Conservation (phyloP, 2,888 invertebrate species). For the Euzophera pinguis region DNA sequence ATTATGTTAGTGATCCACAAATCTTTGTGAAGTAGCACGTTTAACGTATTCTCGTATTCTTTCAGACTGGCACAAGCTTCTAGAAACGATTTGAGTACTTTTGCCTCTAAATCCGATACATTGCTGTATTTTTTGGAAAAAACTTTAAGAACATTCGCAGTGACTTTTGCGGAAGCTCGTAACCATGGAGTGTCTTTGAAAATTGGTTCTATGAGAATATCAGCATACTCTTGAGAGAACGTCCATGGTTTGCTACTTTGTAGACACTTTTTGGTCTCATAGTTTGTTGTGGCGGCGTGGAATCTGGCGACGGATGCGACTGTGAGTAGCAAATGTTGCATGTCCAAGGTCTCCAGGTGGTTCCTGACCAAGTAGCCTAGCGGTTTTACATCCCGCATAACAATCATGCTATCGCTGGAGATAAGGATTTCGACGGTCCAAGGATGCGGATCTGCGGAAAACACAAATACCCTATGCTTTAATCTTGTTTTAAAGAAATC, state of each 20-base stretch:
- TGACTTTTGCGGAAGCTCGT: conserved; percentile 47
- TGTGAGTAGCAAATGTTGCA: conserved; percentile 39
- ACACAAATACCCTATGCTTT: no score
- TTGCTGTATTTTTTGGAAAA: conserved; percentile 42
- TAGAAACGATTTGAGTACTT: conserved; percentile 34
- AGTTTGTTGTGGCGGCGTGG: conserved; percentile 57
- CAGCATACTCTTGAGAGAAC: conserved; percentile 35
- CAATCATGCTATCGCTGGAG: conserved; percentile 46
- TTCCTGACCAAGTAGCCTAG: conserved; percentile 44
- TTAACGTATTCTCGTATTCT: conserved; percentile 42
- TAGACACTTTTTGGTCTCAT: conserved; percentile 36
- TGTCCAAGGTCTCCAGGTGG: conserved; percentile 36
- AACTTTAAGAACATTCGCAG: conserved; percentile 39
- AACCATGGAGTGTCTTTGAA: conserved; percentile 50
- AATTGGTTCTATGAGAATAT: conserved; percentile 40
- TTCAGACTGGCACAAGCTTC: conserved; percentile 42
- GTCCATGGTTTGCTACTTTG: conserved; percentile 28
- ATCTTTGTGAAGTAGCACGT: conserved; percentile 59
- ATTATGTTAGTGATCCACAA: conserved; percentile 65
- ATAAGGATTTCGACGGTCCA: conserved; percentile 51
- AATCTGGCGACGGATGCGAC: conserved; percentile 48
- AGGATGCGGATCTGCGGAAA: conserved; percentile 36
- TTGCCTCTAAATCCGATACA: conserved; percentile 35
- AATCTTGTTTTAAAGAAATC: no score
- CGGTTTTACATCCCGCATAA: conserved; percentile 54